These are phyloP conservation scores for Corynorhinus townsendii DNA, from an alignment of 2,113 vertebrate genomes.

Conservation along the genomic window DNA sequence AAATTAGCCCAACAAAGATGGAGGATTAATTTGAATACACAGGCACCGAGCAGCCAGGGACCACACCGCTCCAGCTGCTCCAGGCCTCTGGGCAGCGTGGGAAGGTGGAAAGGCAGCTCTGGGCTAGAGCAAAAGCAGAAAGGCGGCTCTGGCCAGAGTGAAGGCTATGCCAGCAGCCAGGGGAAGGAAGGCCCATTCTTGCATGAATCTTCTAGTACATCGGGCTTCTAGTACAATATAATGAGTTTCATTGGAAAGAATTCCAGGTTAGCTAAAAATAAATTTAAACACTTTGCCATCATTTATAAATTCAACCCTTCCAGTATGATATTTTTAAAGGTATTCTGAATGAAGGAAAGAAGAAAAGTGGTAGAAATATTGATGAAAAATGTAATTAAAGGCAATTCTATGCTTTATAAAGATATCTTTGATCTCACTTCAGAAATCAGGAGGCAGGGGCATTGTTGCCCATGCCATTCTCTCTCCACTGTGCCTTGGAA, in stretches of 20 bases:
- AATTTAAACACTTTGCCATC: slow-evolving; percentile 69
- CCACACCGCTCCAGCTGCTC: no score
- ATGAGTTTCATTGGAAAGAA: slow-evolving; percentile 71
- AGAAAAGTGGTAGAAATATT: slow-evolving; percentile 65
- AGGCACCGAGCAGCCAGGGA: no score
- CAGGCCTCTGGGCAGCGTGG: no score
- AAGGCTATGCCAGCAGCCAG: no score
- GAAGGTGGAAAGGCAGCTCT: no score
- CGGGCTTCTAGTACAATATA: slow-evolving; percentile 21
- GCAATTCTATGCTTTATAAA: slow-evolving; percentile 56
- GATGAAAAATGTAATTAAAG: slow-evolving; percentile 69
- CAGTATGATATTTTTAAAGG: slow-evolving; percentile 58
- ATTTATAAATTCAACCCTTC: slow-evolving; percentile 63
- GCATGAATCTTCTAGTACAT: no score
- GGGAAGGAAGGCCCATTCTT: no score
- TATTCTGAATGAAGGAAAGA: slow-evolving; percentile 63
- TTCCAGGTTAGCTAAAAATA: slow-evolving; percentile 61
- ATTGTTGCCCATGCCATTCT: neutral
- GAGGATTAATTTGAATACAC: no score
- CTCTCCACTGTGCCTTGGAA: neutral
- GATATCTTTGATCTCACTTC: slow-evolving; percentile 66
- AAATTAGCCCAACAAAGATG: no score
- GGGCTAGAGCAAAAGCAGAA: no score
- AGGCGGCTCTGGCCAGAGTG: no score
- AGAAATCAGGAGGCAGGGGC: slow-evolving; percentile 11